Percentiles rank a stretch among this genome's conserved stretches.
Conservation (phyloP, 2,797 vertebrate species). For the Melopsittacus undulatus region DNA sequence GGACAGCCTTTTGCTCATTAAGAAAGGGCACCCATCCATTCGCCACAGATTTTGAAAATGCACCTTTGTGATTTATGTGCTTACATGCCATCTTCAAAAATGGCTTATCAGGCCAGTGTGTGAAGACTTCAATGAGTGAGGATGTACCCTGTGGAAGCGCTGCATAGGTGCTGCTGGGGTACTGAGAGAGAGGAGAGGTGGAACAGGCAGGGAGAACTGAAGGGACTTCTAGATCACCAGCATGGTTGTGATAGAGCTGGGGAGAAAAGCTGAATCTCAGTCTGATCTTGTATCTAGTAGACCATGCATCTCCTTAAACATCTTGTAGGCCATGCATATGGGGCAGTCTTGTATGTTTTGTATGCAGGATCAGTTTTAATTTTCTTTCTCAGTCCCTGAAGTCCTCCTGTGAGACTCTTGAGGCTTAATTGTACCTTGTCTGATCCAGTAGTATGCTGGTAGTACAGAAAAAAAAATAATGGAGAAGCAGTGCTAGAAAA, state of each 20-base stretch:
- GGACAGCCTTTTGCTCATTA: background rate
- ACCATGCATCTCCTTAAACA: background rate
- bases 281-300: background rate
- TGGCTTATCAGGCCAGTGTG: rapidly evolving
- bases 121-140: background rate
- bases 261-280: background rate
- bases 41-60: background rate
- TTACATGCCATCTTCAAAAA: background rate
- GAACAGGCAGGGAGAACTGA: background rate
- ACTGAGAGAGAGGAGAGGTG: background rate
- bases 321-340: background rate
- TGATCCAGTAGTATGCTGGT: background rate
- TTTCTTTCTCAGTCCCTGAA: background rate
- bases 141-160: rapidly evolving
- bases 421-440: background rate
- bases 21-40: background rate
- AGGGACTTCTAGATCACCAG: background rate
- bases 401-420: background rate
- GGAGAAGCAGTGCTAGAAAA: background rate
- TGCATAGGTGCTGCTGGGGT: background rate
- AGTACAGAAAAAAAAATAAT: background rate
- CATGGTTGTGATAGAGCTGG: background rate
- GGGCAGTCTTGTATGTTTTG: background rate
- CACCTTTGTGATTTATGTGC: background rate
- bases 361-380: background rate